Conservation (phyloP, 2,888 invertebrate species). For the Dryadula phaetusa region DNA sequence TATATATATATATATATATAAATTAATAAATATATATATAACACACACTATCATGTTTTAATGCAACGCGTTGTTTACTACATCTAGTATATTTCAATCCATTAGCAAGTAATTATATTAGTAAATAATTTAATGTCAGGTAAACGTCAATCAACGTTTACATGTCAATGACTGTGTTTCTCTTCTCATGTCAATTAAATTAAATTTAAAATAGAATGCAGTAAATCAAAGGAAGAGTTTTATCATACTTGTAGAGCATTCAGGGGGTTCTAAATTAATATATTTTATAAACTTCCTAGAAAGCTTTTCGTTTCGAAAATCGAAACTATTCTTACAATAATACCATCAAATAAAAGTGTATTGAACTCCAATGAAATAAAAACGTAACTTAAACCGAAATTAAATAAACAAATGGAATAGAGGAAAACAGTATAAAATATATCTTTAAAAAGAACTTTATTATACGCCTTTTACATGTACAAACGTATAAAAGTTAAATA, state of each 20-base stretch:
- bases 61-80: no score
- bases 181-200: neutral
- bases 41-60: no score
- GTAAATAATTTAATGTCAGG: no score
- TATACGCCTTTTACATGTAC: conserved; percentile 8
- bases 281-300: neutral
- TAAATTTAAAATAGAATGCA: neutral
- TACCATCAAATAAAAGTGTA: neutral
- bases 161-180: neutral
- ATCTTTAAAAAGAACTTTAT: conserved; percentile 5
- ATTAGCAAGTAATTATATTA: no score
- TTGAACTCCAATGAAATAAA: neutral
- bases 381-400: conserved; percentile 5
- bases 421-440: conserved; percentile 20
- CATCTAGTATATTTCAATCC: no score
- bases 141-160: no score
- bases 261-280: neutral
- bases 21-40: no score
- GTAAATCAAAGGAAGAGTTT: neutral
- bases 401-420: conserved; percentile 8
- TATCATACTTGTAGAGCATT: conserved; percentile 1
- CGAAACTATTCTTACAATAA: neutral
- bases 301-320: neutral
- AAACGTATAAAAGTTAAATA: conserved; percentile 26
- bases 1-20: no score